Conservation (phyloP, 2,888 invertebrate species). For the Coenonympha glycerion region DNA sequence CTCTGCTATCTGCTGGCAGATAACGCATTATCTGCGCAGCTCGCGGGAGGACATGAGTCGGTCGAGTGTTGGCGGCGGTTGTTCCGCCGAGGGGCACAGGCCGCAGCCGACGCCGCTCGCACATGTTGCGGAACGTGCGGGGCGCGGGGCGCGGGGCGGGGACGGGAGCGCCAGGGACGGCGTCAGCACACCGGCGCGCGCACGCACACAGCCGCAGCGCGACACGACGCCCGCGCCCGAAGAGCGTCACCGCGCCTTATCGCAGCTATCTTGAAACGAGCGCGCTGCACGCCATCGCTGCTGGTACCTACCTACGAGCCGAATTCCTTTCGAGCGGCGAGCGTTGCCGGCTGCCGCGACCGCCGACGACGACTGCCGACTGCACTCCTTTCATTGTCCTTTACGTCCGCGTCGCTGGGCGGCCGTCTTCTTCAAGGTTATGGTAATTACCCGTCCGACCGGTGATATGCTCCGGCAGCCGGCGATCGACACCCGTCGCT, state of each 20-base stretch:
- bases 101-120: constrained; percentile 44
- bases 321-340: constrained; percentile 58
- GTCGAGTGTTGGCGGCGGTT: constrained; percentile 41
- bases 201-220: constrained; percentile 62
- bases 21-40: constrained; percentile 66
- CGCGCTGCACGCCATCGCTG: constrained; percentile 65
- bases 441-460: constrained; percentile 59
- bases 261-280: constrained; percentile 74
- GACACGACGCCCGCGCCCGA: constrained; percentile 67
- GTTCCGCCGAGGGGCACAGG: constrained; percentile 39
- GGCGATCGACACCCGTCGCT: constrained; percentile 47
- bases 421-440: constrained; percentile 57
- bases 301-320: too few relatives aligned
- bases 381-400: constrained; percentile 56
- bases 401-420: constrained; percentile 41
- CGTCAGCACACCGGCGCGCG: constrained; percentile 49
- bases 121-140: constrained; percentile 72
- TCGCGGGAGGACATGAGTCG: constrained; percentile 47
- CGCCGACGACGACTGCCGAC: constrained; percentile 46
- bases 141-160: constrained; percentile 32
- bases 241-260: constrained; percentile 71
- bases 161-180: constrained; percentile 58
- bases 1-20: constrained; percentile 73
- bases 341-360: constrained; percentile 51
- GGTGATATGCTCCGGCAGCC: constrained; percentile 57